Conservation (phyloP, 1,140 invertebrate species). For the Triops longicaudatus region DNA sequence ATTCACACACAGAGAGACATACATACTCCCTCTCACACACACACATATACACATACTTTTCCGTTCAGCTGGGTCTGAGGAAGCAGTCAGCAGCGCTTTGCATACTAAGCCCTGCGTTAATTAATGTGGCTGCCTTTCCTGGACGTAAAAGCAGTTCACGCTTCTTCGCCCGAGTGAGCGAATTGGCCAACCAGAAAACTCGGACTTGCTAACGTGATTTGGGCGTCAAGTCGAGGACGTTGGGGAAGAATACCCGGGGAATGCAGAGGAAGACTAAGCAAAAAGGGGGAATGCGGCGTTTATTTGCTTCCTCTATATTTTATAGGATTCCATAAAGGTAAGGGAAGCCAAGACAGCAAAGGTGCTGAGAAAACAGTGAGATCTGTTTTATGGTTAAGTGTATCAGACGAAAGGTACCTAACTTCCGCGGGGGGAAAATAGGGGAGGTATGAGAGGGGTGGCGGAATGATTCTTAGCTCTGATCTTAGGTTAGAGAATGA, state of each 20-base stretch:
- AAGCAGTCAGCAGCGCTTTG: background rate
- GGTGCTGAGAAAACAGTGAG: background rate
- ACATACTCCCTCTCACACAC: background rate
- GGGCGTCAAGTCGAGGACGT: background rate
- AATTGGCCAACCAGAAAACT: background rate
- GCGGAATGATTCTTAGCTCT: background rate
- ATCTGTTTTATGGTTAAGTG: background rate
- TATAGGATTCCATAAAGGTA: background rate
- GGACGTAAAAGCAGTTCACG: background rate
- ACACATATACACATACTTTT: background rate
- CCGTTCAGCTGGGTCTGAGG: background rate
- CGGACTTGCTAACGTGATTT: conserved; percentile 5
- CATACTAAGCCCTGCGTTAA: background rate
- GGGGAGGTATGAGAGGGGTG: background rate
- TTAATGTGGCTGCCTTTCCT: background rate
- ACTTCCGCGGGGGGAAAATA: background rate
- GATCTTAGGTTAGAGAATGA: background rate
- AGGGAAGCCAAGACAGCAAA: background rate
- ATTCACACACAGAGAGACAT: background rate
- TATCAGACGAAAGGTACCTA: background rate
- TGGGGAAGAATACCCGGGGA: background rate
- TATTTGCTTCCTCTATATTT: background rate
- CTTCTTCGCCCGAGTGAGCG: background rate
- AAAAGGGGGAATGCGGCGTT: background rate
- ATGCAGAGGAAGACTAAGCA: background rate